Conservation (phyloP, 2,797 vertebrate genomes). For the Acanthopagrus latus region DNA sequence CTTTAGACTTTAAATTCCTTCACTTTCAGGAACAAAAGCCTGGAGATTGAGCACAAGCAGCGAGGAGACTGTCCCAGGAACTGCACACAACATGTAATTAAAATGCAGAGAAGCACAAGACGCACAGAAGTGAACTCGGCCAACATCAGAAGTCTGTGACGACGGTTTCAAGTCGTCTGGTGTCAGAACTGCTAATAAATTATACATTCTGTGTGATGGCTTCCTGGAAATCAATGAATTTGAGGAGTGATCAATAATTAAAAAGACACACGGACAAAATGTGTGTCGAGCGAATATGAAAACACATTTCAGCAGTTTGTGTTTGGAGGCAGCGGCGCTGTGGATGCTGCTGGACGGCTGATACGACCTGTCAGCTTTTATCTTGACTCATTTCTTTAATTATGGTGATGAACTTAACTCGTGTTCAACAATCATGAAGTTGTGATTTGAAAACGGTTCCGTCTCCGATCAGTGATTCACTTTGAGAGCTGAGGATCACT, state of each 20-base stretch:
- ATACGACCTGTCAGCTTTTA: conserved; percentile 1
- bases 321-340: not conserved
- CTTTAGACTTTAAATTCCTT: not conserved
- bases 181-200: conserved; percentile 28
- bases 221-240: not conserved
- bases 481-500: conserved; percentile 4
- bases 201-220: conserved; percentile 16
- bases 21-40: not conserved
- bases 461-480: not conserved
- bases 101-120: not conserved
- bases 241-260: not conserved
- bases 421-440: not conserved
- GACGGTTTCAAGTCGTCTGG: not conserved
- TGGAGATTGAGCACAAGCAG: conserved; percentile 2
- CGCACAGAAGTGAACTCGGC: not conserved
- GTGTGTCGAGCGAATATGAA: not conserved
- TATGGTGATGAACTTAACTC: not conserved
- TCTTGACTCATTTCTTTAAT: not conserved
- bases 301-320: not conserved
- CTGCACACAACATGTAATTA: not conserved
- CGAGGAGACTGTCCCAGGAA: not conserved
- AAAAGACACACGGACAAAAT: not conserved
- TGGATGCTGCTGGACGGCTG: not conserved
- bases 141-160: not conserved
- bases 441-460: not conserved